Base-by-base conservation (phyloP, 2,888 invertebrate genomes). In the Emmelina monodactyla region DNA sequence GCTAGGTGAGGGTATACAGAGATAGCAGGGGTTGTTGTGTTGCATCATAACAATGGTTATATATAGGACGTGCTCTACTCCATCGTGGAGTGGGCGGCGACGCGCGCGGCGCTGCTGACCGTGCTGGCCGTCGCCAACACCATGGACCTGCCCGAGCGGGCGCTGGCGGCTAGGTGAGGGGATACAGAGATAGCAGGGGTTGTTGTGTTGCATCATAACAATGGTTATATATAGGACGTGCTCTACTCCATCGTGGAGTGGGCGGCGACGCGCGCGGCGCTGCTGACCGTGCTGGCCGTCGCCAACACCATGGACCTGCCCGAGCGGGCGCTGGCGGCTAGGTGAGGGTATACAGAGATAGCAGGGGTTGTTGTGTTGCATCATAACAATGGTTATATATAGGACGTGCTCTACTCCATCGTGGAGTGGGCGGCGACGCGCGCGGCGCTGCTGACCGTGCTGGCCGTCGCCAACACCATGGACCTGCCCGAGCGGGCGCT, bases 251-350 rank as follows among this genome's bases (percentile, higher is more conserved):
- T 99, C 41, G 85, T 99, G 64, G 97, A 99, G 62, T 99, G 98
- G 97, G 94, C 97, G 0, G 87, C 89, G 0, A 88, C 91, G 58
- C 82, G 85, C 19, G 75, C 84, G 1, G 88, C 93, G 0, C 84
- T 87, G 33, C 83, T 99, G 28, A 87, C 94, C 2, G 93, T 99
- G 0, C 83, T 99, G 1, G 94, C 97, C 2, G 97, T 99, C 40
- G 97, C 98, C 28, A 99, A 99, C 69, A 98, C 99, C 0, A 94
- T 98, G 93, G 98, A 99, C 80, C 78, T 99, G 44, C 98, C 99
- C 0, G 98, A 99, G 52, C 83, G 96, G 38, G 84, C 96, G 37
- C 71, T 95, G 34, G 89, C 91, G 68, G 88, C 90, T 37, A 79
- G 88, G n/a, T n/a, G n/a, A n/a, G n/a, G n/a, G n/a, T n/a, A n/a